Evolutionary conservation across 1,140 invertebrate species (phyloP).

Genomic region (Helicoverpa armigera): DNA sequence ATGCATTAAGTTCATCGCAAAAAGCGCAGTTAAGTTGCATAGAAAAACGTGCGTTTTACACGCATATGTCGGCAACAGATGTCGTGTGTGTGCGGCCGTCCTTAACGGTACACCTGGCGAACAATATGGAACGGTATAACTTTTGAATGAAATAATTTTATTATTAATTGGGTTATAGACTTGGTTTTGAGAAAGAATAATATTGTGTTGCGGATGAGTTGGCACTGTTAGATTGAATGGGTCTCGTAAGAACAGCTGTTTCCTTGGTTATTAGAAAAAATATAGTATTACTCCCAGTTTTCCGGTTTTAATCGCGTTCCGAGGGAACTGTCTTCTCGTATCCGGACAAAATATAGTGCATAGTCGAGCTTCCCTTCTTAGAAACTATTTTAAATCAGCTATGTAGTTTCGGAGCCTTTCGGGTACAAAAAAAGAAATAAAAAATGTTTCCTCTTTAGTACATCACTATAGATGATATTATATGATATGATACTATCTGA

Average conservation of each 20-base stretch:
- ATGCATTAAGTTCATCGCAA: not conserved
- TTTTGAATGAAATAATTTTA: not conserved
- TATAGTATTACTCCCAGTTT: too few relatives aligned
- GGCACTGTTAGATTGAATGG: not conserved
- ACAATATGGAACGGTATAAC: constrained; percentile 15
- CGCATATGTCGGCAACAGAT: constrained; percentile 44
- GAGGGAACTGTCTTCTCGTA: too few relatives aligned
- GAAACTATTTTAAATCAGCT: too few relatives aligned
- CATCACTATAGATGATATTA: too few relatives aligned
- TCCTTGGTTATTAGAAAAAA: not conserved
- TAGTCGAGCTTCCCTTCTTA: too few relatives aligned
- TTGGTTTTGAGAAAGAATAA: not conserved
- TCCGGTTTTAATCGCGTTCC: too few relatives aligned
- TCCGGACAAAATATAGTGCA: too few relatives aligned
- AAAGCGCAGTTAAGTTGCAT: constrained; percentile 34
- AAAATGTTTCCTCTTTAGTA: too few relatives aligned
- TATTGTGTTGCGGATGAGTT: not conserved
- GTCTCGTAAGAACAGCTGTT: not conserved
- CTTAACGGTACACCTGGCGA: constrained; percentile 41
- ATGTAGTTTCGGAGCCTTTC: too few relatives aligned
- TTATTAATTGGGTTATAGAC: not conserved
- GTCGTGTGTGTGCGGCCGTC: constrained; percentile 28
- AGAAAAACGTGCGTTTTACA: constrained; percentile 31
- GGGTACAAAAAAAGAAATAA: too few relatives aligned
- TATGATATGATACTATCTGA: too few relatives aligned